Conservation (phyloP, 2,888 invertebrate species). For the Drosophila mimetica region DNA sequence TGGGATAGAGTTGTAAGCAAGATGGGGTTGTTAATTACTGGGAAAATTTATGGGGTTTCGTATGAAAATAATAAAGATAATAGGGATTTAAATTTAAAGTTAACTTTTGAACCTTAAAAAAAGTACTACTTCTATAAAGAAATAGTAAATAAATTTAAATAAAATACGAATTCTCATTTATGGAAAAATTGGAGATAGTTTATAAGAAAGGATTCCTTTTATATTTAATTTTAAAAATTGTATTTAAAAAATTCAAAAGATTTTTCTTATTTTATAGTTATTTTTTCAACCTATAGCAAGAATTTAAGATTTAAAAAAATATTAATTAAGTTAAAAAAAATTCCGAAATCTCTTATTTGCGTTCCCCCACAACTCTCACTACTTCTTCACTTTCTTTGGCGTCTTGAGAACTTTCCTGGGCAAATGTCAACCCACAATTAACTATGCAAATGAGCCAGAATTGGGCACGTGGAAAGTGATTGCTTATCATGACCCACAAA, state of each 20-base stretch:
- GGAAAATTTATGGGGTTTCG: conserved; percentile 5
- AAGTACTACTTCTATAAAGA: too few relatives aligned
- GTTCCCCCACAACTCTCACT: conserved; percentile 18
- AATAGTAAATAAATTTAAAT: too few relatives aligned
- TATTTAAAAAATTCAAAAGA: too few relatives aligned
- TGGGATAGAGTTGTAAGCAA: conserved; percentile 6
- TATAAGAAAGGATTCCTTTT: background rate
- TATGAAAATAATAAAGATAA: too few relatives aligned
- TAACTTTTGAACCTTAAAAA: too few relatives aligned
- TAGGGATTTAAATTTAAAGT: too few relatives aligned
- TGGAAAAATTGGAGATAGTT: too few relatives aligned
- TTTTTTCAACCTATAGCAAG: background rate
- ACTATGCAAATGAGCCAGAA: conserved; percentile 67
- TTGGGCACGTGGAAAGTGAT: conserved; percentile 72
- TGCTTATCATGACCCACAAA: conserved; percentile 55
- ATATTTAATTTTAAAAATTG: too few relatives aligned
- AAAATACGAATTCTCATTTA: too few relatives aligned
- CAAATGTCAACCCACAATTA: conserved; percentile 55
- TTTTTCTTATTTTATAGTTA: background rate
- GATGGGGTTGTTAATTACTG: conserved; percentile 17
- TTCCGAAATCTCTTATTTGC: background rate
- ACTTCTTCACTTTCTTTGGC: conserved; percentile 55
- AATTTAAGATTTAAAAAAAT: background rate
- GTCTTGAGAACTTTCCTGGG: conserved; percentile 34
- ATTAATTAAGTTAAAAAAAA: background rate